Percentiles rank a stretch among this genome's conserved stretches.
These are phyloP conservation scores for Sarcophaga bullata DNA, from an alignment of 1,140 invertebrate genomes.

Conservation along the genomic window DNA sequence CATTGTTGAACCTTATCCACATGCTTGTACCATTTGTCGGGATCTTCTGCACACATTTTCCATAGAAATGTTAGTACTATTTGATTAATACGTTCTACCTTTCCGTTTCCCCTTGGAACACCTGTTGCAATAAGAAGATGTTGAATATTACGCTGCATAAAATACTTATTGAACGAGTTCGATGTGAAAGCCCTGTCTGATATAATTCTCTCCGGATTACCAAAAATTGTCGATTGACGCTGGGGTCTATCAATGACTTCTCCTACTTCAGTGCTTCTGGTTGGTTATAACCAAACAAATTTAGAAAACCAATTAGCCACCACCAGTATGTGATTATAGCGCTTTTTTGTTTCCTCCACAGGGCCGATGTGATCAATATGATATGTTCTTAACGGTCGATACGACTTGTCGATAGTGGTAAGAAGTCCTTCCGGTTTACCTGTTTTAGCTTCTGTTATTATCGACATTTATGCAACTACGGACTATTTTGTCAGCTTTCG, in stretches of 20 bases:
- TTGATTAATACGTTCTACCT: no score
- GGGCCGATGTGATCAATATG: no score
- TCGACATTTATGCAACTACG: no score
- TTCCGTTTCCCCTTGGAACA: no score
- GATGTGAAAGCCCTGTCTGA: constrained; percentile 61
- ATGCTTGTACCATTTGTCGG: not conserved
- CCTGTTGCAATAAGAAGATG: constrained; percentile 51
- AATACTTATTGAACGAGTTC: constrained; percentile 44
- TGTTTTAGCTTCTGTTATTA: not conserved
- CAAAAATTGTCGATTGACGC: constrained; percentile 41
- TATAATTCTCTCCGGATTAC: constrained; percentile 57
- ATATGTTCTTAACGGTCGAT: no score
- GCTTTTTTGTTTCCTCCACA: no score
- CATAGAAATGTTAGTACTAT: no score
- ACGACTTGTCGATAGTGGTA: no score
- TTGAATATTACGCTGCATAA: constrained; percentile 44
- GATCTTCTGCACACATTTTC: not conserved
- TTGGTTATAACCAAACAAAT: constrained; percentile 63
- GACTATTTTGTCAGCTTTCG: not conserved
- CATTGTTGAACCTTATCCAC: constrained; percentile 4
- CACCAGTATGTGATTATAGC: constrained; percentile 60
- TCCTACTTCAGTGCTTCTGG: constrained; percentile 49
- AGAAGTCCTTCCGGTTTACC: not conserved
- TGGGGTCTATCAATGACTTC: not conserved
- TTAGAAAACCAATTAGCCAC: no score